Evolutionary conservation across 2,113 vertebrate genomes (phyloP), one percentile per base, ranked within the genome.

Genomic region (Paralichthys olivaceus): DNA sequence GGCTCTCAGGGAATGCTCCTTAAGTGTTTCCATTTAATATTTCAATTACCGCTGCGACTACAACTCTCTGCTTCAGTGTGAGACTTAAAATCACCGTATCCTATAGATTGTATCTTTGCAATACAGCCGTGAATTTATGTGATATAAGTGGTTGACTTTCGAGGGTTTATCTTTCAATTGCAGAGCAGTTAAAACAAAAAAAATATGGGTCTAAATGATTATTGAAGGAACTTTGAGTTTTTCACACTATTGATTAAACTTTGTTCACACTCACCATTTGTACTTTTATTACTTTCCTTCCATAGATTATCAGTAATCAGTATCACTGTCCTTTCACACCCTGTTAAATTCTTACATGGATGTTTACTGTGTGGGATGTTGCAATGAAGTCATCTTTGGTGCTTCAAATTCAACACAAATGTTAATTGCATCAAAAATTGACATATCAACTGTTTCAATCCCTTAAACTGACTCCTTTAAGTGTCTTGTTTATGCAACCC

Each of bases 21-120:
- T 29, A 83, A 88, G 77, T 79, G 58, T 87, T 93, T 86, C 80
- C 79, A 89, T 89, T 84, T 80, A 85, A 86, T 88, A 82, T 89
- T 90, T 89, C 77, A 90, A 81, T 88, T 86, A 89, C 72, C 40
- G 56, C 74, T 49, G 34, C 14, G 69, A 47, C 77, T 61, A 23
- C 53, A 67, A 55, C 45, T 61, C 67, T 67, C 43, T 53, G 78
- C 64, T 37, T 43, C 63, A 20, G 55, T 78, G 75, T 84, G 74
- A 65, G 69, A 74, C 29, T 67, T n/a, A 56, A 88, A 70, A 47
- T 23, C 60, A 45, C 75, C 29, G 66, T n/a, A 49, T 77, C 43
- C 69, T 61, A 65, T 65, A 69, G 68, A 86, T 84, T 32, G 47
- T 71, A 70, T 81, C 76, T 66, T 55, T 64, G 51, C 37, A 13